phyloP scores from a whole-genome alignment of 2,797 vertebrate species.

The Acanthiza pusilla region DNA sequence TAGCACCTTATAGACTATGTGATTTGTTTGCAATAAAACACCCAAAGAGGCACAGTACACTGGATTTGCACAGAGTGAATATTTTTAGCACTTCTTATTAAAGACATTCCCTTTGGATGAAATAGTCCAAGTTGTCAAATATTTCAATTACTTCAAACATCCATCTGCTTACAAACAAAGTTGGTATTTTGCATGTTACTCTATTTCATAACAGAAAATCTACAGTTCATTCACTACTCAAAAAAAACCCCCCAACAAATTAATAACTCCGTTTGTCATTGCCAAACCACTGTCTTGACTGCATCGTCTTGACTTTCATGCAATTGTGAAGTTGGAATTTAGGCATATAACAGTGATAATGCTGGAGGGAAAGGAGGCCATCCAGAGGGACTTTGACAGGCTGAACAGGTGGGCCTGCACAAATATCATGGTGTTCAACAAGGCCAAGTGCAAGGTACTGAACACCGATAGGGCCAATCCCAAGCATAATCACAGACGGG shows the following conservation, averaged over 20 bases:
- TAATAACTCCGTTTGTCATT: neutral
- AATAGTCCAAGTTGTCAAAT: neutral
- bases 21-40: neutral
- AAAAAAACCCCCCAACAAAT: neutral
- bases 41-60: neutral
- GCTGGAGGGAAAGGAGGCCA: neutral
- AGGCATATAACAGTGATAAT: neutral
- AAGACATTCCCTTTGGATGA: neutral
- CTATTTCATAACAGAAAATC: neutral
- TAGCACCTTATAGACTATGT: neutral
- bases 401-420: neutral
- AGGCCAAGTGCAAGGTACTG: neutral
- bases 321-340: neutral
- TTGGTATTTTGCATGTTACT: neutral
- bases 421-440: no score
- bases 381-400: neutral
- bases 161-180: neutral
- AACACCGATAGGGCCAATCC: no score
- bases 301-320: neutral
- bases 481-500: no score
- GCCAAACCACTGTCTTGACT: neutral
- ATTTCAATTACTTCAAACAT: neutral
- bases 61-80: neutral
- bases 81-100: neutral
- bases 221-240: neutral